Conservation (phyloP, 1,140 invertebrate genomes). For the Leptinotarsa undecemlineata region DNA sequence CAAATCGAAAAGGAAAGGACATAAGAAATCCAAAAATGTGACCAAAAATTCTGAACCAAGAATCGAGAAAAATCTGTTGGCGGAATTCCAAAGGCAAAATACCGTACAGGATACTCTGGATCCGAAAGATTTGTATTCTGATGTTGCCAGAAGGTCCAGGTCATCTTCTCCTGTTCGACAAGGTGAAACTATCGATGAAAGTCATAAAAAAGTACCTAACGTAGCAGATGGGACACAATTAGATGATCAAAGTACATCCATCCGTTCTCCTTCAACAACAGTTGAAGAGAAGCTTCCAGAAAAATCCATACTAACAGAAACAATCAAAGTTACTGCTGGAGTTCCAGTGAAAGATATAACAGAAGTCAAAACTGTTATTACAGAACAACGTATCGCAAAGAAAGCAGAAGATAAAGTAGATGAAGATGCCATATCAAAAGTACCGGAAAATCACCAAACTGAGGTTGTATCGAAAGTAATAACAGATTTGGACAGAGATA, state of each 20-base stretch:
- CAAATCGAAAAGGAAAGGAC: conserved; percentile 31
- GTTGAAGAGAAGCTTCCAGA: neutral
- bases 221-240: neutral
- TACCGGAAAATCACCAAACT: conserved; percentile 18
- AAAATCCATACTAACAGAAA: neutral
- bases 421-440: neutral
- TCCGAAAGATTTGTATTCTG: conserved; percentile 45
- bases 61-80: conserved; percentile 42
- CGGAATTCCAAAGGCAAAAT: conserved; percentile 41
- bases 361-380: neutral
- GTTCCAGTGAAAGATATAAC: neutral
- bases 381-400: neutral
- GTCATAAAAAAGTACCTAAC: neutral
- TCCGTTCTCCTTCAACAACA: neutral
- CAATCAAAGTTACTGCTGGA: neutral
- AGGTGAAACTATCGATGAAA: conserved; percentile 19
- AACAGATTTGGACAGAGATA: conserved; percentile 46
- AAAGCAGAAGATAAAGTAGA: neutral
- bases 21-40: conserved; percentile 40
- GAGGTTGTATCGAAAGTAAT: conserved; percentile 45
- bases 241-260: neutral
- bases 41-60: conserved; percentile 19
- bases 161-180: conserved; percentile 39
- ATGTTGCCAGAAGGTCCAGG: conserved; percentile 46
- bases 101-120: conserved; percentile 35